phyloP scores from a whole-genome alignment of 2,888 invertebrate genomes.

The Eretmocerus hayati region DNA sequence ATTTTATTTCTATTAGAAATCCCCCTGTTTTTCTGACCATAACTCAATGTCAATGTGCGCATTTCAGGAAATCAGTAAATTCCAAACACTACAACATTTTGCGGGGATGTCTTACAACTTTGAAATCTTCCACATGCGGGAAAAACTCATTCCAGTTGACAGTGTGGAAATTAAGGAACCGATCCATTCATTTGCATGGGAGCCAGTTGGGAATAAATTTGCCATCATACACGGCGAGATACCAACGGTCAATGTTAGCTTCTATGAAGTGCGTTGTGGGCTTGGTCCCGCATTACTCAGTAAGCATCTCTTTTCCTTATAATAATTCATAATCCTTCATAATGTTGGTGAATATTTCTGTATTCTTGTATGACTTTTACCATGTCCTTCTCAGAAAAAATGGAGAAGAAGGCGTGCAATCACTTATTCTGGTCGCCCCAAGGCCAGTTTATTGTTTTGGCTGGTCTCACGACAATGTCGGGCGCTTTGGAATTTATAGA shows the following conservation, averaged over 20 bases:
- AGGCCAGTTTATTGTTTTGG: conserved; percentile 92
- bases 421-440: conserved; percentile 93
- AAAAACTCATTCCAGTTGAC: conserved; percentile 96
- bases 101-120: conserved; percentile 94
- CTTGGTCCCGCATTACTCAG: conserved; percentile 83
- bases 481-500: conserved; percentile 94
- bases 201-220: conserved; percentile 93
- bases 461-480: conserved; percentile 74
- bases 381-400: conserved; percentile 42
- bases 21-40: background rate
- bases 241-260: conserved; percentile 79
- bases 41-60: conserved; percentile 2
- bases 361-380: background rate
- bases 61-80: conserved; percentile 21
- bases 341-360: background rate
- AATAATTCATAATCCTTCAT: background rate
- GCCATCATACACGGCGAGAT: conserved; percentile 93
- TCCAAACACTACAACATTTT: conserved; percentile 21
- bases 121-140: conserved; percentile 97
- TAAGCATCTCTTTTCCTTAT: conserved; percentile 50
- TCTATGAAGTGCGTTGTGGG: conserved; percentile 86
- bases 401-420: conserved; percentile 82
- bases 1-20: too few species aligned
- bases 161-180: conserved; percentile 92
- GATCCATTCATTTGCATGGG: conserved; percentile 95